These are phyloP conservation scores for Dreissena rostriformis DNA, from an alignment of 1,140 invertebrate genomes.

Conservation along the genomic window DNA sequence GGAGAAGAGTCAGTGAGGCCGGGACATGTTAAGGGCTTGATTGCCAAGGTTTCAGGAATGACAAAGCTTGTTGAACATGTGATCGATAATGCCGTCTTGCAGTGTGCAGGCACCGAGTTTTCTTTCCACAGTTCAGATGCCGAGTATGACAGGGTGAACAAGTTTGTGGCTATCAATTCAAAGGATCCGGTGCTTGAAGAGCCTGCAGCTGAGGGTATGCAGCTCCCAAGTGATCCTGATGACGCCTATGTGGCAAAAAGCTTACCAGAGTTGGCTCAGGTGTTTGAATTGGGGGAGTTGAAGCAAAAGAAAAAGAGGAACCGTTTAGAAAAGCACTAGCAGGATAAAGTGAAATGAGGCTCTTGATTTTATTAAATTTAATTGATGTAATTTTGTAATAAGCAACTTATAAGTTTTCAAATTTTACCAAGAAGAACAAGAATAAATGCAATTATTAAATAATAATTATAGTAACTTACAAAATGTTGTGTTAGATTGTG, in stretches of 20 bases:
- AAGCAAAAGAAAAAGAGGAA: slow-evolving; percentile 47
- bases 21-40: slow-evolving; percentile 44
- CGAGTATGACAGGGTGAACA: slow-evolving; percentile 35
- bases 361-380: no score
- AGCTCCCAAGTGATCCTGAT: slow-evolving; percentile 8
- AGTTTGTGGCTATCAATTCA: slow-evolving; percentile 26
- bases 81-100: not conserved
- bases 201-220: not conserved
- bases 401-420: no score
- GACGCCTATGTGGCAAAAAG: slow-evolving; percentile 46
- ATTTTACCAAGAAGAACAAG: no score
- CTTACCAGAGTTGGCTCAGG: slow-evolving; percentile 50
- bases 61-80: not conserved
- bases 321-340: not conserved
- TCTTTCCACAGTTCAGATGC: not conserved
- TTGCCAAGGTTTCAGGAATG: slow-evolving; percentile 33
- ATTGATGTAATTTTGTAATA: no score
- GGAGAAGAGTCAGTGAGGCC: slow-evolving; percentile 21
- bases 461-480: no score
- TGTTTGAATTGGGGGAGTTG: slow-evolving; percentile 47
- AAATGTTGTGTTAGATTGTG: no score
- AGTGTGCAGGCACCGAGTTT: not conserved
- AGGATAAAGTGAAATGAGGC: not conserved
- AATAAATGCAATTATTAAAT: no score
- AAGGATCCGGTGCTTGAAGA: not conserved